Base-by-base conservation (phyloP, 2,113 vertebrate species). In the Grammomys surdaster region DNA sequence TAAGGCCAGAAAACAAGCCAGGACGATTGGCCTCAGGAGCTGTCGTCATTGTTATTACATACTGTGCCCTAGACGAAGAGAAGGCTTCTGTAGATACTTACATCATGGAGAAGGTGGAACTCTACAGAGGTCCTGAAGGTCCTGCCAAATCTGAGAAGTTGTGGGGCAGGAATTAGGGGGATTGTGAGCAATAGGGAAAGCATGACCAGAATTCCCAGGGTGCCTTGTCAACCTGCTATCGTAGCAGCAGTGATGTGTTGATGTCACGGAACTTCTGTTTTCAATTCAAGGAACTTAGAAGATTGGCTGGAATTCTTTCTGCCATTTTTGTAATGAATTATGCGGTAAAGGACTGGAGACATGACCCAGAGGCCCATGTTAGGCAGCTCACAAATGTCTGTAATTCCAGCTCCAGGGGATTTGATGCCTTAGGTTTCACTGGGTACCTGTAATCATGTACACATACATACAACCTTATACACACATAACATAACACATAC, bases 251-350 rank as follows among this genome's bases (percentile, higher is more conserved):
- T 51, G 63, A 78, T 3, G 13, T 0, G 24, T 28, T 13, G 20
- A 63, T 6, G n/a, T 90, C 31, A 56, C 9, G 10, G 3, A n/a
- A 20, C 26, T 36, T 10, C 22, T 69, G 48, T 56, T 77, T 82
- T 65, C 1, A 77, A 86, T 91, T 91, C 77, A 94, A 77, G 33
- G 46, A 77, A 72, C 33, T 95, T 58, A 56, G 36, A 85, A 80
- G 36, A 90, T 90, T 51, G n/a, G 43, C 46, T 91, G 13, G 31
- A 75, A 82, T 93, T 92, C 70, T 86, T 91, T 40, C 36, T 80
- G 56, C 24, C 78, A 77, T 76, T 46, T 14, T 22, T 60, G 10
- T 75, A 43, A 85, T 82, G n/a, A 63, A 84, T 63, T 84, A 84
- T 43, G 56, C 43, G 24, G 24, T 63, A 86, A 67, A 48, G 43